phyloP scores from a whole-genome alignment of 2,797 vertebrate genomes.

The Malacoctenus gilli region DNA sequence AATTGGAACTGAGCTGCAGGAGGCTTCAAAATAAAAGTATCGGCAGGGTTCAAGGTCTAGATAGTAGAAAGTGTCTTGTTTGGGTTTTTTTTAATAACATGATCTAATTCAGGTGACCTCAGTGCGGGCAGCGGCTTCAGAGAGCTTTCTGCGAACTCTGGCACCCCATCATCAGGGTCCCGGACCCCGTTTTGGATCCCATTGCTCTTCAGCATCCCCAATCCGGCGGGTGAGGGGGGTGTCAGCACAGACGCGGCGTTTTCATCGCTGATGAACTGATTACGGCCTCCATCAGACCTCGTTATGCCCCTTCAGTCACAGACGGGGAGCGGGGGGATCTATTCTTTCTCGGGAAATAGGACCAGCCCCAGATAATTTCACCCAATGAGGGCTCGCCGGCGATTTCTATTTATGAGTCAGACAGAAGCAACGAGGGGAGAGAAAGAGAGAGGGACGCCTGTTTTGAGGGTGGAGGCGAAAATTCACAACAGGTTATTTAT shows the following conservation, averaged over 20 bases:
- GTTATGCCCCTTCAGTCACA: conserved; percentile 54
- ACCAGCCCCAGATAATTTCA: conserved; percentile 52
- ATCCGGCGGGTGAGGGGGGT: too few relatives aligned
- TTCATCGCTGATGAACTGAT: conserved; percentile 52
- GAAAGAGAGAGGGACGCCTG: conserved; percentile 1
- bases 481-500: conserved; percentile 4
- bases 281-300: conserved; percentile 45
- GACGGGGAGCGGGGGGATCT: conserved; percentile 48
- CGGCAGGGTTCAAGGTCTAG: too few relatives aligned
- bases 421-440: conserved; percentile 7
- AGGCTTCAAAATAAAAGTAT: conserved; percentile 3
- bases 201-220: too few relatives aligned
- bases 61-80: too few relatives aligned
- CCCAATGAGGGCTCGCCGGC: conserved; percentile 31
- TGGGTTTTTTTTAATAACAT: too few relatives aligned
- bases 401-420: conserved; percentile 46
- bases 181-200: too few relatives aligned
- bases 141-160: too few relatives aligned
- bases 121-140: too few relatives aligned
- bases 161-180: too few relatives aligned
- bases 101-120: too few relatives aligned
- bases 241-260: conserved; percentile 11
- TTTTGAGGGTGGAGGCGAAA: conserved; percentile 20
- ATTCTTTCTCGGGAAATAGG: conserved; percentile 51
- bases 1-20: too few relatives aligned